Base-by-base conservation (phyloP, 2,888 invertebrate genomes). In the Lutraria lutraria region DNA sequence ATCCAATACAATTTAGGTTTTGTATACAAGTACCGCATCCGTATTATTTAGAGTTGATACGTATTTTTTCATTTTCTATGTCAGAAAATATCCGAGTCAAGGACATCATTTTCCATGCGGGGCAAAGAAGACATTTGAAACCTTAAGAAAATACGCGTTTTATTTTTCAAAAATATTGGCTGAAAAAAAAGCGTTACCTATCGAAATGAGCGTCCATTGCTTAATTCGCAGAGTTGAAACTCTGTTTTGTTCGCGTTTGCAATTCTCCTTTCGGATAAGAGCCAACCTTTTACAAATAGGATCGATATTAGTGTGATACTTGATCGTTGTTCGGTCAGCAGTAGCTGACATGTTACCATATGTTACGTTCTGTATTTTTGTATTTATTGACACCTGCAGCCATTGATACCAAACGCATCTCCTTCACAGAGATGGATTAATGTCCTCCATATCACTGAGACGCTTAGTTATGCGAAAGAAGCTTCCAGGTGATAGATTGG, bases 401-500 rank as follows among this genome's bases (percentile, higher is more conserved):
- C 53, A 53, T 63, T 85, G 82, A 89, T 81, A 81, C 85, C 54
- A 56, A 85, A 86, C 81, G 56, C 86, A 80, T 83, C 84, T 88
- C 52, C 34, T 34, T 52, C 83, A 88, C 88, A 89, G 86, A 86
- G 89, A 91, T 34, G 83, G 91, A 89, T 91, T 91, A 91, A 68
- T 89, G 88, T 91, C 91, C 80, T 86, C 81, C 82, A 80, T 80
- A 89, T 91, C 91, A 89, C 31, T 84, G 82, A 89, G 84, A 81
- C 86, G 91, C 86, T 86, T 91, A 85, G 83, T 81, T 89, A 79
- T 84, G 60, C 60, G 88, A 89, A 91, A 87, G 85, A 89, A 85
- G 86, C 89, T 76, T 85, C 63, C 68, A 84, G 60, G 83, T 91
- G 89, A 89, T 88, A 88, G 89, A 89, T 91, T 87, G 91, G 80